Base-by-base conservation (phyloP, 2,888 invertebrate genomes). In the Adelognathus sp. region DNA sequence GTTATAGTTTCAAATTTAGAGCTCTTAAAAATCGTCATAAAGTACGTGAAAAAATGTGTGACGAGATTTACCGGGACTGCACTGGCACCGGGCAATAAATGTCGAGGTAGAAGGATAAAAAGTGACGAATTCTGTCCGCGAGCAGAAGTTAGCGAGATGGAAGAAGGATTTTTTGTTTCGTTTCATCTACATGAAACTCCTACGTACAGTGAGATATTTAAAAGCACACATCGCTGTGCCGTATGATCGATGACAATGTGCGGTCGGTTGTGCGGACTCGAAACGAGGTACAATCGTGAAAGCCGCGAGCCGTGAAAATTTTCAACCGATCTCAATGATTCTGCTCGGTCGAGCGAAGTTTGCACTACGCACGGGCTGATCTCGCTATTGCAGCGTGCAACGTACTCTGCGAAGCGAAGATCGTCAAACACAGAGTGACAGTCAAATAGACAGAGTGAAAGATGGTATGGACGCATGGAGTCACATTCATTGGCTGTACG, bases 291-390 rank as follows among this genome's bases (percentile, higher is more conserved):
- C 72, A 77, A 77, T 77, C 56, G 56, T 31, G 72, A n/a, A 73
- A 67, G 72, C 63, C 72, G 67, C 77, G 72, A 77, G 46, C 72
- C 67, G 77, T 77, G 76, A 77, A 77, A 77, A 73, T 67, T 77
- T 56, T 44, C 72, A 67, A 72, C 54, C 67, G 72, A 67, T 72
- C 67, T 72, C 77, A 63, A 77, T 77, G 77, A 77, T 77, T 77
- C 77, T 61, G 56, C 77, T 77, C 61, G 61, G 77, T 72, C 72
- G 72, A 39, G 77, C 56, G 72, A 67, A 54, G 60, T 46, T 52
- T 54, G 66, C 54, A 67, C 39, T 24, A 9, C 36, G 21, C 36
- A 16, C 11, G 9, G 29, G 24, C 52, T 36, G 50, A 5, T 14
- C 54, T 29, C 27, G 6, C 14, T 54, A 16, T 29, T 54, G 54